These are phyloP conservation scores for Scytalopus superciliaris DNA, from an alignment of 2,113 vertebrate genomes.

Conservation along the genomic window DNA sequence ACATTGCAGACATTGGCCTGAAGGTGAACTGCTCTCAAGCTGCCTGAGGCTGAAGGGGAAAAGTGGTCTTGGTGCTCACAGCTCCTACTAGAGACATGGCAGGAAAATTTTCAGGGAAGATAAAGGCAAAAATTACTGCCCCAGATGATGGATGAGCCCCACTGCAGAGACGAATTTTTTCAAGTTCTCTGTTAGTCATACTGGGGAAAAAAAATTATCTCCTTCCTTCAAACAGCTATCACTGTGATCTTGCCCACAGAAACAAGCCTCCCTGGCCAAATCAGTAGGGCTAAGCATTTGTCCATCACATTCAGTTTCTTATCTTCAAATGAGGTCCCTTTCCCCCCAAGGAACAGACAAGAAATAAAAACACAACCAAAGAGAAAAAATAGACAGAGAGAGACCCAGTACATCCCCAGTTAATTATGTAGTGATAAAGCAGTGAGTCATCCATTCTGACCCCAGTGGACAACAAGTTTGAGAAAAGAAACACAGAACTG, in stretches of 20 bases:
- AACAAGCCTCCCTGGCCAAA: neutral
- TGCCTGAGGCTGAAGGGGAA: neutral
- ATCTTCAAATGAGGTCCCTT: neutral
- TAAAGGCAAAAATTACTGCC: neutral
- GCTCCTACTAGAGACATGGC: neutral
- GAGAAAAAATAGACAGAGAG: neutral
- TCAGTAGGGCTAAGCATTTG: neutral
- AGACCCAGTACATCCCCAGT: neutral
- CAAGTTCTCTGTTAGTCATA: neutral
- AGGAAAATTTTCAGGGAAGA: neutral
- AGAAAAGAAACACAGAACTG: neutral
- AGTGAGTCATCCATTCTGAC: neutral
- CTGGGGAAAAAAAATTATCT: accelerated
- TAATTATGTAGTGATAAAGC: neutral
- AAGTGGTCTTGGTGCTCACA: neutral
- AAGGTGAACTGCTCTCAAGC: neutral
- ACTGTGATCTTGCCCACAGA: neutral
- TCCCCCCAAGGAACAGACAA: neutral
- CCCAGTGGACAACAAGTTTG: neutral
- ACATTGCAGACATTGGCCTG: neutral
- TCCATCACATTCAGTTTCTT: neutral
- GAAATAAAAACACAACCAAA: neutral
- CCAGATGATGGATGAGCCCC: neutral
- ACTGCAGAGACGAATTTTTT: neutral
- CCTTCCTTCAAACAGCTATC: neutral